Evolutionary conservation across 2,888 invertebrate genomes (phyloP).

Genomic region (Pherbina coryleti): DNA sequence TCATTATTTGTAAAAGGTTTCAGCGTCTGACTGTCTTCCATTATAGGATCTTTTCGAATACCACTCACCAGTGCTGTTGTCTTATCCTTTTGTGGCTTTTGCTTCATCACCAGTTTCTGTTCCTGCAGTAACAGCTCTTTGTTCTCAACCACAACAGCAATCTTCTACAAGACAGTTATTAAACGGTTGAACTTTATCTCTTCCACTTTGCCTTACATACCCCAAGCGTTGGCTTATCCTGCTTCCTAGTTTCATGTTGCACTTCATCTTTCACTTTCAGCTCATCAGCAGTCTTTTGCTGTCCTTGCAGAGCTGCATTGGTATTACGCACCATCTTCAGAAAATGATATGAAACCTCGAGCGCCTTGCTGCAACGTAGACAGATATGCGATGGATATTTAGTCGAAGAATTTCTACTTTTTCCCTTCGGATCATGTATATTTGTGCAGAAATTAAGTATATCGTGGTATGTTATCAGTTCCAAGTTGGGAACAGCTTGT

Average conservation of each 20-base stretch:
- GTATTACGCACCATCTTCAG: conserved; percentile 55
- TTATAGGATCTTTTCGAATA: not conserved
- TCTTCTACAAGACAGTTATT: not conserved
- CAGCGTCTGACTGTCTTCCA: not conserved
- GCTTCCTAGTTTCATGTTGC: too few species aligned
- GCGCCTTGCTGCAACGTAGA: conserved; percentile 59
- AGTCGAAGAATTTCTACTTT: conserved; percentile 7
- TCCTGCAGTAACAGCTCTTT: too few species aligned
- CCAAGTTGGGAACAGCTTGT: conserved; percentile 31
- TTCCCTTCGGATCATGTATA: not conserved
- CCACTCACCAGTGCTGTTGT: not conserved
- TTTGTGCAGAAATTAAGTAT: conserved; percentile 46
- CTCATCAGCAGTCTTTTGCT: not conserved
- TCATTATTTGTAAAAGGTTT: too few species aligned
- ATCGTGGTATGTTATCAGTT: conserved; percentile 39
- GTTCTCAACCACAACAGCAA: too few species aligned
- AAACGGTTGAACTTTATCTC: too few species aligned
- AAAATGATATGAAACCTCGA: conserved; percentile 61
- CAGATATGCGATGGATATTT: conserved; percentile 59
- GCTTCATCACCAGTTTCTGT: too few species aligned
- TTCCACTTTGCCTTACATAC: too few species aligned
- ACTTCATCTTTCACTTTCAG: too few species aligned
- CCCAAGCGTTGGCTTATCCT: too few species aligned
- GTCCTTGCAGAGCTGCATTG: conserved; percentile 48
- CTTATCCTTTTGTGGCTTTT: too few species aligned